Base-by-base conservation (phyloP, 2,797 vertebrate species). In the Ispidina lecontei region DNA sequence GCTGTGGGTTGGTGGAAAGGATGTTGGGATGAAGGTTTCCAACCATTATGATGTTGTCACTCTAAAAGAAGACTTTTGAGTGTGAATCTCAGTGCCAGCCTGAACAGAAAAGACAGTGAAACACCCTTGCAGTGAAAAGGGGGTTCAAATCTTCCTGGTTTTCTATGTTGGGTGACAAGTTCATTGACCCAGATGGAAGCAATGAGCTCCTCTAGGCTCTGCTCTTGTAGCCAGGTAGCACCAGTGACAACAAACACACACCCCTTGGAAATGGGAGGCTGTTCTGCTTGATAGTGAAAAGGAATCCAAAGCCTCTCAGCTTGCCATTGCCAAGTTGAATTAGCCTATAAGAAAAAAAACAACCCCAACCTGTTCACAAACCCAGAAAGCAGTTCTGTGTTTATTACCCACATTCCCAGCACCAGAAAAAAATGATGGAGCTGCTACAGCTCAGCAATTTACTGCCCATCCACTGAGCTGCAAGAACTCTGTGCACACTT, bases 371-470 rank as follows among this genome's bases (percentile, higher is more conserved):
- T 74, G 64, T 81, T 90, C 87, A 91, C 80, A 93, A 94, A 91
- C 77, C 7, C 69, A 84, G 67, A 91, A 94, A 69, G 52, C 6
- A 0, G 10, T 39, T 39, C 37, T 39, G 37, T 39, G 13, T 39
- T 39, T 39, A 39, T 39, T 39, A 75, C 39, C 43, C 73, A 80
- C 9, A 10, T 83, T 93, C 58, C 65, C 29, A 87, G 51, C 93
- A 83, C 65, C 43, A 83, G 72, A 94, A 39, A 39, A 39, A 39
- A 89, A 89, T 59, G 62, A 91, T 25, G 68, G 81, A 93, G 87
- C 72, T 87, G 74, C 82, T 91, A 84, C 35, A 87, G 72, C 72
- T 84, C 84, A 71, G 69, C 87, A 80, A 71, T 82, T 95, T 81
- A 87, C 46, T 89, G 69, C 54, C 82, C 75, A 72, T 91, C 62